Percentiles rank a stretch among this genome's conserved stretches.
phyloP scores from a whole-genome alignment of 2,888 invertebrate genomes.

The Amphimallon solstitiale region DNA sequence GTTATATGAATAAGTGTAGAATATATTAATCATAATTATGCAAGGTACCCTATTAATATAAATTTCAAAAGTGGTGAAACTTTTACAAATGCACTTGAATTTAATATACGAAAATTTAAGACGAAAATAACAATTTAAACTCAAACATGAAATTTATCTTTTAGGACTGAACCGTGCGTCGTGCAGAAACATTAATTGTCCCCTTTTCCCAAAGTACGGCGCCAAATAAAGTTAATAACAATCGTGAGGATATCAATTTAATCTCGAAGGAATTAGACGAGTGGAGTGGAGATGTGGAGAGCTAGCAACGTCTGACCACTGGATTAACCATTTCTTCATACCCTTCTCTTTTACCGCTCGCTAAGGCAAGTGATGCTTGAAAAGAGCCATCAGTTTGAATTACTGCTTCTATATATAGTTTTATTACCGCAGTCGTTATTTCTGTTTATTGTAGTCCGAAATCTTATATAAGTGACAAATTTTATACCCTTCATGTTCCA shows the following conservation, averaged over 20 bases:
- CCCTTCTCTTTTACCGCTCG: conserved; percentile 18
- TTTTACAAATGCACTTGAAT: conserved; percentile 5
- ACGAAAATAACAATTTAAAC: conserved; percentile 1
- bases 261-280: conserved; percentile 36
- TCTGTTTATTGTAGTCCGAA: conserved; percentile 23
- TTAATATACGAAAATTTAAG: conserved; percentile 1
- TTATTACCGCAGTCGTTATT: conserved; percentile 23
- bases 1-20: no score
- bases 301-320: conserved; percentile 27
- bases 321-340: conserved; percentile 30
- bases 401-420: conserved; percentile 25
- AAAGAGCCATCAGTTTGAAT: conserved; percentile 32
- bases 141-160: conserved; percentile 1
- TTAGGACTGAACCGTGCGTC: conserved; percentile 1
- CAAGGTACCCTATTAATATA: no score
- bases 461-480: conserved; percentile 10
- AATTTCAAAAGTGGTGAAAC: neutral
- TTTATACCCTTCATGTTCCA: neutral
- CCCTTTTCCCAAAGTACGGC: conserved; percentile 12
- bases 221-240: conserved; percentile 43
- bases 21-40: no score
- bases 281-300: conserved; percentile 27
- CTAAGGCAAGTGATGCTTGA: conserved; percentile 31
- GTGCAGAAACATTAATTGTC: conserved; percentile 29
- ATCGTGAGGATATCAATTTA: conserved; percentile 43